phyloP scores from a whole-genome alignment of 1,140 invertebrate genomes.

The Bombus polaris region DNA sequence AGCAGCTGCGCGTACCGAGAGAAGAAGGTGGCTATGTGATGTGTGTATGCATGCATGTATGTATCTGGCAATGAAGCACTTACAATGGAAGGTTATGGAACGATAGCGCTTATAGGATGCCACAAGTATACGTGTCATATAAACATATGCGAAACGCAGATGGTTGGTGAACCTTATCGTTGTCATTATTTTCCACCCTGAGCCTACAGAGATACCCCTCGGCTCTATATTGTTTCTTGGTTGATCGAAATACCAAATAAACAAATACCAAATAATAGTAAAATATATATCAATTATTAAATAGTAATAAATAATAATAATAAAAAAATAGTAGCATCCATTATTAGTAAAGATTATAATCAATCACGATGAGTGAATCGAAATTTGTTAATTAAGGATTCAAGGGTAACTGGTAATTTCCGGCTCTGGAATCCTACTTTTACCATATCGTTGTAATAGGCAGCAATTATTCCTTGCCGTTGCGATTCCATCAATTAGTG shows the following conservation, averaged over 20 bases:
- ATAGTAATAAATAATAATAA: neutral
- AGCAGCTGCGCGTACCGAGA: conserved; percentile 43
- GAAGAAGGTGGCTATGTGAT: conserved; percentile 25
- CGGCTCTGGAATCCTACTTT: neutral
- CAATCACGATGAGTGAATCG: neutral
- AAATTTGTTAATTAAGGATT: neutral
- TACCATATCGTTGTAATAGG: neutral
- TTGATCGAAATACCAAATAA: neutral
- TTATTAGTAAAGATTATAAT: neutral
- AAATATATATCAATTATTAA: neutral
- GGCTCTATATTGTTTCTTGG: neutral
- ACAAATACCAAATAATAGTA: neutral
- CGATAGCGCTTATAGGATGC: conserved; percentile 73
- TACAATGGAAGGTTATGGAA: conserved; percentile 58
- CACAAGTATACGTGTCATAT: conserved; percentile 33
- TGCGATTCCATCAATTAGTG: neutral
- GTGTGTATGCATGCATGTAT: neutral
- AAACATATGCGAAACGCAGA: conserved; percentile 75
- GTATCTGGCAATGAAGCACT: neutral
- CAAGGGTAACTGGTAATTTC: conserved; percentile 15
- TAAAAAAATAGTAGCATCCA: neutral
- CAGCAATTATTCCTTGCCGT: neutral
- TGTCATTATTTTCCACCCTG: conserved; percentile 44
- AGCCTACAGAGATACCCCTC: neutral
- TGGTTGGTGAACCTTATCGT: conserved; percentile 72